Conservation (phyloP, 2,888 invertebrate species). For the Harmothoe impar region DNA sequence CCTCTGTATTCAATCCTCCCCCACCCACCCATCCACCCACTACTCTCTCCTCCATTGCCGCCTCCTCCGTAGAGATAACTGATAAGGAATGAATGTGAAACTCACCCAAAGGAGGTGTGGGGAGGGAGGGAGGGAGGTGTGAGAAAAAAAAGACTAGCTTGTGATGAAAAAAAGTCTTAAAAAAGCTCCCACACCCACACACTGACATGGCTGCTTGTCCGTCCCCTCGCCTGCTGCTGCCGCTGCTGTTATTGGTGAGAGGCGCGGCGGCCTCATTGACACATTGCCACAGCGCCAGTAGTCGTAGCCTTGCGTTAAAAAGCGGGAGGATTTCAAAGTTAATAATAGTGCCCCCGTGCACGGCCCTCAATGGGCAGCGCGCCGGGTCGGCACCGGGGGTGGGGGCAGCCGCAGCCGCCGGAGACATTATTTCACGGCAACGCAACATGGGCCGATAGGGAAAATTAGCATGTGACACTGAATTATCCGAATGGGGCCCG, state of each 20-base stretch:
- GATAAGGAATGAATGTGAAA: conserved; percentile 39
- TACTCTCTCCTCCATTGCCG: background rate
- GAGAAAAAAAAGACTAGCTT: background rate
- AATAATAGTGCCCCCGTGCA: conserved; percentile 13
- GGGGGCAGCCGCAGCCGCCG: background rate
- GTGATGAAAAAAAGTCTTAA: background rate
- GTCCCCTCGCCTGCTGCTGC: background rate
- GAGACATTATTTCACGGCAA: conserved; percentile 23
- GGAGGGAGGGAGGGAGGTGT: background rate
- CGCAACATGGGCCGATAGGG: conserved; percentile 36
- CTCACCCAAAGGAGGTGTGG: background rate
- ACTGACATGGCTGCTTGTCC: background rate
- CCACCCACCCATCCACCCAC: background rate
- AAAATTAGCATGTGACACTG: conserved; percentile 39
- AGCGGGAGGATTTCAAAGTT: conserved; percentile 19
- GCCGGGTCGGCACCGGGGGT: background rate
- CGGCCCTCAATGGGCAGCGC: background rate
- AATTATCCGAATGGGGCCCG: conserved; percentile 23
- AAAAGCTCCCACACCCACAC: too few relatives aligned
- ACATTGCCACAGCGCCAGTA: background rate
- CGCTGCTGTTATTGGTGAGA: background rate
- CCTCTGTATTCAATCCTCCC: background rate
- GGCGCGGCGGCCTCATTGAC: too few relatives aligned
- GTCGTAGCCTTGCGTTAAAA: background rate
- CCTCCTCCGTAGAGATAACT: background rate